Percentiles rank a stretch among this genome's conserved stretches.
Conservation (phyloP, 2,888 invertebrate genomes). For the Leucoptera coffeella region DNA sequence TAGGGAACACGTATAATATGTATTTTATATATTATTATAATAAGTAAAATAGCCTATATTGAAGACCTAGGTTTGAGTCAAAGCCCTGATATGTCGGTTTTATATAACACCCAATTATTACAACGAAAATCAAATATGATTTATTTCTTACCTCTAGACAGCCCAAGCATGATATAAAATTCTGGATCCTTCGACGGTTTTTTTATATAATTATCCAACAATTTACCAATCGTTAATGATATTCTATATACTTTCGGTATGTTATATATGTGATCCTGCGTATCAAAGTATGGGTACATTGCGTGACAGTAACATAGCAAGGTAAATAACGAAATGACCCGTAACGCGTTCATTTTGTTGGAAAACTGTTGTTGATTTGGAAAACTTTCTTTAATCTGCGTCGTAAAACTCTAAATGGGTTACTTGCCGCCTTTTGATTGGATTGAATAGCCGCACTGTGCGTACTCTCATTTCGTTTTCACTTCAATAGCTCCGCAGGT, state of each 20-base stretch:
- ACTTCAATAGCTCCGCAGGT: no score
- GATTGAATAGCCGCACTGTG: no score
- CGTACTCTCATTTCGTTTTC: no score
- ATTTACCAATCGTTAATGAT: constrained; percentile 31
- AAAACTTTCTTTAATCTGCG: constrained; percentile 13
- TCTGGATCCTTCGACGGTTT: constrained; percentile 45
- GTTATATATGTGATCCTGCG: constrained; percentile 44
- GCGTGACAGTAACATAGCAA: no score
- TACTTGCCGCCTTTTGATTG: constrained; percentile 26
- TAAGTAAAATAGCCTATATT: no score
- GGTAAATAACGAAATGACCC: constrained; percentile 20
- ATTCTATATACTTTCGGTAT: constrained; percentile 42
- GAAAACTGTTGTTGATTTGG: constrained; percentile 13
- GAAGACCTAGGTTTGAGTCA: no score
- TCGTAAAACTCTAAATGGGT: constrained; percentile 15
- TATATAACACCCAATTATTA: no score
- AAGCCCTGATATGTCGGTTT: no score
- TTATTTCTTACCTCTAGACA: constrained; percentile 35
- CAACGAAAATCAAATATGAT: no score
- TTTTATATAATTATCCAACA: constrained; percentile 33
- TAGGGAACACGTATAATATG: no score
- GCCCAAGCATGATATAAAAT: constrained; percentile 31
- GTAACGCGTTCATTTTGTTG: constrained; percentile 23
- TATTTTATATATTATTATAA: no score
- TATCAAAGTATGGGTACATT: constrained; percentile 43